Base-by-base conservation (phyloP, 2,797 vertebrate species). In the Myripristis jacobus region DNA sequence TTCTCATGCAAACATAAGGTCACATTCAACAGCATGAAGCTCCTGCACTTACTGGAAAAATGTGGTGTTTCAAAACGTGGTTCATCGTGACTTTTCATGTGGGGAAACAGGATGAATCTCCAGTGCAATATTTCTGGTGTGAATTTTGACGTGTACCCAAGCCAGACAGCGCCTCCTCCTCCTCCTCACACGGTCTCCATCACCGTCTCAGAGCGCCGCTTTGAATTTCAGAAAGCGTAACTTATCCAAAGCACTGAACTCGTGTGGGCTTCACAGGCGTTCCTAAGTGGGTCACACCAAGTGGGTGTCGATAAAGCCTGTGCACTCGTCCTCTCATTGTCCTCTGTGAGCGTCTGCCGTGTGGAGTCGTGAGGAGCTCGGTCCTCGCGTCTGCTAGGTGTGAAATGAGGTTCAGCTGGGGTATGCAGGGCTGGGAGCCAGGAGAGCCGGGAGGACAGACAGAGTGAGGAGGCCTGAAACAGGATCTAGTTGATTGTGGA, bases 321-420 rank as follows among this genome's bases (percentile, higher is more conserved):
- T 59, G 16, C 62, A 21, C 4, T 21, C 16, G 59, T 10, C 51
- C 46, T 36, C 51, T 22, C 19, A 60, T 43, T 51, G 34, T 68
- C 31, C 1, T 36, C 47, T 66, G 34, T 24, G 29, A 58, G 0
- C 0, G 2, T 52, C 43, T 36, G 5, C 53, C 52, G 73, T 63
- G 66, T 65, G 3, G 22, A 46, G 36, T 29, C 22, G 4, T 64
- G 50, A 55, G 50, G 44, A 65, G 52, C 43, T 15, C 62, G 15
- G 53, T 48, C 47, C 16, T 62, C 51, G 56, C 73, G 31, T 66
- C 63, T n/a, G 52, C 59, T 72, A 34, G 60, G 70, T 69, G 82
- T 78, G 71, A 73, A 79, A 65, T 69, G 66, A 72, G 51, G 77
- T 82, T 80, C 13, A 53, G 71, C 69, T 66, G 56, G 78, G 67